Evolutionary conservation across 2,888 invertebrate species (phyloP).

Genomic region (Acleris sparsana): DNA sequence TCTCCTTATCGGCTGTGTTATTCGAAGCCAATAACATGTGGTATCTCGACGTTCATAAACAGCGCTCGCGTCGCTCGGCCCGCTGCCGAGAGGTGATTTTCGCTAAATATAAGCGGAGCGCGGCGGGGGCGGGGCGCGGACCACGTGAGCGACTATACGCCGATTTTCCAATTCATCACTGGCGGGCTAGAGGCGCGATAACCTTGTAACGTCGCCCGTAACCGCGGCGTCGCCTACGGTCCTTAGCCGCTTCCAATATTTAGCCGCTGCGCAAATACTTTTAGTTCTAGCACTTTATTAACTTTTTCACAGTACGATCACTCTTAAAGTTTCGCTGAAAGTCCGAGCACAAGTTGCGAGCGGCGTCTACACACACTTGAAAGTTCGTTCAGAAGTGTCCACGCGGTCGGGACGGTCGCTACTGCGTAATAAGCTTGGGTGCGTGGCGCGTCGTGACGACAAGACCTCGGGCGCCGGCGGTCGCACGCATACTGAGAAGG

Average conservation of each 20-base stretch:
- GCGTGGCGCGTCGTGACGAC: conserved; percentile 60
- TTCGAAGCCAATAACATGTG: conserved; percentile 81
- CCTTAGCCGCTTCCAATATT: conserved; percentile 62
- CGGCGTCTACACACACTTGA: conserved; percentile 38
- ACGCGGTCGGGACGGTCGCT: conserved; percentile 74
- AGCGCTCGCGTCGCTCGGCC: conserved; percentile 75
- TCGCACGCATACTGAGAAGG: conserved; percentile 79
- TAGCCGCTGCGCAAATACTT: conserved; percentile 59
- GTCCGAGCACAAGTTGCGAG: conserved; percentile 41
- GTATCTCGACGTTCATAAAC: conserved; percentile 79
- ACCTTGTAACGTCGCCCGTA: conserved; percentile 82
- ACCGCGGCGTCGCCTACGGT: conserved; percentile 64
- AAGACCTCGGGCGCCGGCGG: conserved; percentile 73
- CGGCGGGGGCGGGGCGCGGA: conserved; percentile 78
- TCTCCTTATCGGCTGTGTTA: conserved; percentile 78
- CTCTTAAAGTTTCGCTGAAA: conserved; percentile 52
- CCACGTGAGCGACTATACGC: conserved; percentile 83
- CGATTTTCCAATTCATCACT: conserved; percentile 84
- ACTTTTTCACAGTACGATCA: conserved; percentile 76
- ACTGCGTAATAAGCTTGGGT: conserved; percentile 79
- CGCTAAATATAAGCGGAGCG: conserved; percentile 81
- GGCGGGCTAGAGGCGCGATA: conserved; percentile 78
- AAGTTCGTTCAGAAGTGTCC: conserved; percentile 61
- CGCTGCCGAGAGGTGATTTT: conserved; percentile 82
- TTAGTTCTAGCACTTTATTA: conserved; percentile 66